Evolutionary conservation across 2,113 vertebrate species (phyloP).

Genomic region (Chrysemys picta): DNA sequence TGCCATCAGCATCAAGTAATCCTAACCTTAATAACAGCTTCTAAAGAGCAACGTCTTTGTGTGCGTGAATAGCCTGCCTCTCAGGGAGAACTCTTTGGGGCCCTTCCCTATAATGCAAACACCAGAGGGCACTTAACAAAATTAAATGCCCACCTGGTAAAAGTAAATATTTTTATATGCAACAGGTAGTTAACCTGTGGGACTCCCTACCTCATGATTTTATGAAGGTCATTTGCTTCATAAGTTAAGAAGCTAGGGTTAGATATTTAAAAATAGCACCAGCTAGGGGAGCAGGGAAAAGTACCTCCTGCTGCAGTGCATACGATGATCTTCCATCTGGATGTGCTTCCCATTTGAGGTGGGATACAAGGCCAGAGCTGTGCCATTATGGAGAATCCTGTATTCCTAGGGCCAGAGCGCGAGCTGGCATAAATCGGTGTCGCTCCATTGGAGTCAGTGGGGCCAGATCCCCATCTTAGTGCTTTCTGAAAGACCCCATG

Average conservation of each 20-base stretch:
- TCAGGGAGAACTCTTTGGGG: not conserved
- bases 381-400: not conserved
- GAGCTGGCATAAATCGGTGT: not conserved
- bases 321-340: too few species aligned
- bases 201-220: not conserved
- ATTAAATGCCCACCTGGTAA: not conserved
- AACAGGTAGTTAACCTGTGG: not conserved
- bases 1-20: slow-evolving; percentile 95
- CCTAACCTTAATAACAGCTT: not conserved
- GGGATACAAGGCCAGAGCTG: not conserved
- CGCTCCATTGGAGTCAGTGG: not conserved
- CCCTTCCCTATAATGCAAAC: not conserved
- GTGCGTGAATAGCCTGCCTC: not conserved
- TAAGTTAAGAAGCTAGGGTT: not conserved
- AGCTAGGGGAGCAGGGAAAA: too few species aligned
- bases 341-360: not conserved
- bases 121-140: not conserved
- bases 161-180: not conserved
- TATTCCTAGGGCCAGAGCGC: not conserved
- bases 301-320: too few species aligned
- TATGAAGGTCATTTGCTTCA: not conserved
- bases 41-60: not conserved
- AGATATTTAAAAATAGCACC: not conserved
- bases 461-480: not conserved
- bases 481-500: not conserved